These are phyloP conservation scores for Pipistrellus nathusii DNA, from an alignment of 2,797 vertebrate genomes.

Conservation along the genomic window DNA sequence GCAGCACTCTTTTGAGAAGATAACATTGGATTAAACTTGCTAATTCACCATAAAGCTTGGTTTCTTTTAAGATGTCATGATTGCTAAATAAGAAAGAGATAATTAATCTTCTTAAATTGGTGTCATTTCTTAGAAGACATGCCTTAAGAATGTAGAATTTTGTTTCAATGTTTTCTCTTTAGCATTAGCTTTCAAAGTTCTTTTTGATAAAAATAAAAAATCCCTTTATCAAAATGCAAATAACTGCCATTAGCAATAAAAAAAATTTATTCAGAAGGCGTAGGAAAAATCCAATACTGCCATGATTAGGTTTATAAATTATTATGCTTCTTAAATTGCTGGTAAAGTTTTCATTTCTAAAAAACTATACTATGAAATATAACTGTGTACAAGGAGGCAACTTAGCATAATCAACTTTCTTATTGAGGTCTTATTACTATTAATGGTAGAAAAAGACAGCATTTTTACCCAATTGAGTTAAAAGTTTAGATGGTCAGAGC, in stretches of 20 bases:
- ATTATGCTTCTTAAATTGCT: not conserved
- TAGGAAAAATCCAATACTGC: slow-evolving; percentile 46
- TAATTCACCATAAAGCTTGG: slow-evolving; percentile 20
- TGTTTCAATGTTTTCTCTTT: slow-evolving; percentile 36
- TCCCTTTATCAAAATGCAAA: slow-evolving; percentile 7
- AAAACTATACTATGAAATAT: not conserved
- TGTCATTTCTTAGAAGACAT: slow-evolving; percentile 7
- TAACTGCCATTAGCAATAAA: not conserved
- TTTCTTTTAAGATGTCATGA: slow-evolving; percentile 8
- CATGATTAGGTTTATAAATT: not conserved
- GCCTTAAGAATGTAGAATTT: not conserved
- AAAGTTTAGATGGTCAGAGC: not conserved
- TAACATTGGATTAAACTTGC: slow-evolving; percentile 37
- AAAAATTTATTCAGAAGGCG: slow-evolving; percentile 42
- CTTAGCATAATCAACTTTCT: not conserved
- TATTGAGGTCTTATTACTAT: not conserved
- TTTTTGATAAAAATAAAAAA: not conserved
- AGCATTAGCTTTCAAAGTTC: slow-evolving; percentile 58
- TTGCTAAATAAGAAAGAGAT: slow-evolving; percentile 53
- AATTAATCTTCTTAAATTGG: not conserved
- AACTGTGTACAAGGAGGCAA: not conserved
- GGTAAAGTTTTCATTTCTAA: not conserved
- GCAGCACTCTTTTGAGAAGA: not conserved
- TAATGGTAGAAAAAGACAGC: not conserved
- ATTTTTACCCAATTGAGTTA: not conserved